These are phyloP conservation scores for Clarias batrachus DNA, from an alignment of 2,113 vertebrate genomes.

Conservation along the genomic window DNA sequence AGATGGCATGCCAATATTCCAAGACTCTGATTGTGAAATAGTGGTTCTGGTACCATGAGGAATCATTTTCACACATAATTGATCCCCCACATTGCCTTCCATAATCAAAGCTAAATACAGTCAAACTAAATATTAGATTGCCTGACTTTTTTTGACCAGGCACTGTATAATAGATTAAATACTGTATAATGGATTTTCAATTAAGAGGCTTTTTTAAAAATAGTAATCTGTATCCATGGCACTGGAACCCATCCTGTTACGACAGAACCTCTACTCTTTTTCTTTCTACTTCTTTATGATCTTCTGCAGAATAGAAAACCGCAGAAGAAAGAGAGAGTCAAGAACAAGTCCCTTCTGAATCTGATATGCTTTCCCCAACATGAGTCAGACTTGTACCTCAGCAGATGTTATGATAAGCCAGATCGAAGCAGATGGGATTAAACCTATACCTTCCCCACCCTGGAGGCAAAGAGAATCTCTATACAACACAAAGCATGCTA, in stretches of 20 bases:
- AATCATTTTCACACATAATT: no score
- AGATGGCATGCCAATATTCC: no score
- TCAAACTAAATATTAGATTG: no score
- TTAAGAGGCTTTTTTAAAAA: background rate
- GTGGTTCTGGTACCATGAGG: no score
- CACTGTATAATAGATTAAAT: background rate
- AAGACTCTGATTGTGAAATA: no score
- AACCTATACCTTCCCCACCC: constrained; percentile 7
- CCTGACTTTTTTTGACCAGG: no score
- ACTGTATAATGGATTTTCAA: background rate
- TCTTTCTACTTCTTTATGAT: background rate
- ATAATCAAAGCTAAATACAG: no score
- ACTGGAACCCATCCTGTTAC: background rate
- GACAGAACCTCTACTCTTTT: background rate
- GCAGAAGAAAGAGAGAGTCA: background rate
- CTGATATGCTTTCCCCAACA: constrained; percentile 11
- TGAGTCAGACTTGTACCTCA: constrained; percentile 32
- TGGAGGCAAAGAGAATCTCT: constrained; percentile 3
- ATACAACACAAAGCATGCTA: constrained; percentile 18
- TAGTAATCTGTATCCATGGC: background rate
- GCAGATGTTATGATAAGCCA: constrained; percentile 37
- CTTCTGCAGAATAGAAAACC: constrained; percentile 6
- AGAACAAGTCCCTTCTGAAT: constrained; percentile 14
- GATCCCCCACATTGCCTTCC: no score
- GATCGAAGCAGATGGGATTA: constrained; percentile 45